phyloP scores from a whole-genome alignment of 2,888 invertebrate genomes.

The Zele albiditarsus region DNA sequence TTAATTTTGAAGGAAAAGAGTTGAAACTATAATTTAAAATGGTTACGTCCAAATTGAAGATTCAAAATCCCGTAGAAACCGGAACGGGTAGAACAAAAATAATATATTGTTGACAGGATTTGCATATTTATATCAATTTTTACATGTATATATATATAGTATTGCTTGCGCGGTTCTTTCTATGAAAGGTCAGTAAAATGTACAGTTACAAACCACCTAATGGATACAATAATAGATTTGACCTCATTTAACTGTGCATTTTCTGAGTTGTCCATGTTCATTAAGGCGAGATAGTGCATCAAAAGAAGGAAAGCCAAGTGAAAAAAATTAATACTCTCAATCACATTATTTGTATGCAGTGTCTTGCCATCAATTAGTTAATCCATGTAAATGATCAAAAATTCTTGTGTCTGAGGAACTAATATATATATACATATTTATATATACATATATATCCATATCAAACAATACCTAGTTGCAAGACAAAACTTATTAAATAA shows the following conservation, averaged over 20 bases:
- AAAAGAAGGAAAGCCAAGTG: background rate
- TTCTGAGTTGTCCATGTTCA: constrained; percentile 17
- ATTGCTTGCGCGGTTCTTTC: constrained; percentile 40
- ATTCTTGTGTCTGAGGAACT: background rate
- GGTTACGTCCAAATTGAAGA: background rate
- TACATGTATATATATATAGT: background rate
- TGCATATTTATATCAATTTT: constrained; percentile 27
- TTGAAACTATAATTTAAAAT: constrained; percentile 40
- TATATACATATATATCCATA: background rate
- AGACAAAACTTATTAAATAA: background rate
- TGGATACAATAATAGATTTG: constrained; percentile 13
- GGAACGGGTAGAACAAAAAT: constrained; percentile 14
- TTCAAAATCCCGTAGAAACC: background rate
- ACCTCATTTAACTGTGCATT: constrained; percentile 28
- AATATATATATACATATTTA: background rate
- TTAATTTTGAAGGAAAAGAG: constrained; percentile 47
- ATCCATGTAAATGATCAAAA: background rate
- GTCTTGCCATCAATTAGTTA: background rate
- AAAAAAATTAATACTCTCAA: background rate
- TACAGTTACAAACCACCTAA: constrained; percentile 32
- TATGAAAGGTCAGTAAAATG: constrained; percentile 33
- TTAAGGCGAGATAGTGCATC: constrained; percentile 20
- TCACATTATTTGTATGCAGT: constrained; percentile 18
- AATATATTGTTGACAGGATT: constrained; percentile 40
- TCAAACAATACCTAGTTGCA: background rate